A percentile compares a stretch with the other conserved stretches of the same genome.
These are phyloP conservation scores for Prunella fulvescens DNA, from an alignment of 2,113 vertebrate species.

Conservation along the genomic window DNA sequence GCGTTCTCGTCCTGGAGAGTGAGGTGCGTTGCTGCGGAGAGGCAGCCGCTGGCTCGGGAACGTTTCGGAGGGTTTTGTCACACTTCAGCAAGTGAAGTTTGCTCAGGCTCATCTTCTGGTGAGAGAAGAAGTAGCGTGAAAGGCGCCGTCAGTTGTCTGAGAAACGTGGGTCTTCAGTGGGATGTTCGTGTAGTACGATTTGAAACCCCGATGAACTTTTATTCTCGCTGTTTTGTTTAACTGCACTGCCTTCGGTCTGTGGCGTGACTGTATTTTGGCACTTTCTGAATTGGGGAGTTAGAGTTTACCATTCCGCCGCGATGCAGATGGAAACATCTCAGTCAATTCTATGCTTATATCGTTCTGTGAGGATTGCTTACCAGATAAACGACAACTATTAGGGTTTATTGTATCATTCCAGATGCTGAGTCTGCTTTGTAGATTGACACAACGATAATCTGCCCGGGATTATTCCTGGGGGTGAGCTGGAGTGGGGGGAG, in stretches of 20 bases:
- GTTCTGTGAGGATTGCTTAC: background rate
- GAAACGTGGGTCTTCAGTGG: background rate
- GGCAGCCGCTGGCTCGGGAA: background rate
- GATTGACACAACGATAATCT: background rate
- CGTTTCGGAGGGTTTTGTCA: background rate
- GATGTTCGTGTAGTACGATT: fast-evolving
- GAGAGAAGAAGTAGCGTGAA: background rate
- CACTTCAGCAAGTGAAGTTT: slow-evolving; percentile 21
- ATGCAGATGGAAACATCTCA: background rate
- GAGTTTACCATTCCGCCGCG: background rate
- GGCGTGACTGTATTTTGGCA: background rate
- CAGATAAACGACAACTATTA: background rate
- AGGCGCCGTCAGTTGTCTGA: background rate
- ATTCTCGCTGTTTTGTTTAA: background rate
- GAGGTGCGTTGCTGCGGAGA: background rate
- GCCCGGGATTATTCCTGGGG: background rate
- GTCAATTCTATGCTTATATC: background rate
- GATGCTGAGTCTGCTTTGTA: background rate
- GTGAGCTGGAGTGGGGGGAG: background rate
- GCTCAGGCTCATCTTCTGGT: background rate
- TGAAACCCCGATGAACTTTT: background rate
- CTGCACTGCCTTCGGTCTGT: background rate
- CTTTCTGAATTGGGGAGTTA: background rate
- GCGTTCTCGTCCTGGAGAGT: background rate
- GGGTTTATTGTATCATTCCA: background rate